Evolutionary conservation across 2,888 invertebrate species (phyloP), one percentile per base, ranked within the genome.

Genomic region (Meliscaeva auricollis): DNA sequence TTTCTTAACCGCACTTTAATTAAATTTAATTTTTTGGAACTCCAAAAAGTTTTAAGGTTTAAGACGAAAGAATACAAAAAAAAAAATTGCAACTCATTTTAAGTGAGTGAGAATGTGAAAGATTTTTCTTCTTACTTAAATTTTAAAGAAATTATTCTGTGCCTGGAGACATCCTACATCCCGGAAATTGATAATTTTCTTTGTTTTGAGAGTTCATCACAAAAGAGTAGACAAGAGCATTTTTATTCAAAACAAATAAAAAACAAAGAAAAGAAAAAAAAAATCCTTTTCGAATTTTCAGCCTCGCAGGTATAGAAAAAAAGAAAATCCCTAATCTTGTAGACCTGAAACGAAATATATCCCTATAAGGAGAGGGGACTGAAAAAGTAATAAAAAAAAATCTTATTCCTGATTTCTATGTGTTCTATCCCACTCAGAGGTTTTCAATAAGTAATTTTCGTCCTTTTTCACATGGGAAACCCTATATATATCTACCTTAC

Each of bases 181-280:
- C 81, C 70, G 81, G 81, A 81, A 81, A 72, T 81, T 70, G 76
- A 76, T 76, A 48, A 76, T 75, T 81, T 81, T 26, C 56, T 66
- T 70, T 75, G 70, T 64, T 13, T 41, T 64, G 5, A 22, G 32
- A 17, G 64, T 56, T 64, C 56, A 9, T 15, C 38, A 30, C 11
- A 52, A n/a, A 52, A 26, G 15, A 41, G 38, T 20, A 52, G 1
- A 22, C 8, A 50, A 48, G 17, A 50, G 26, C 26, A 26, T 13
- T 2, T 4, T 13, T 4, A 11, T 35, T 3, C 35, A 35, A 0
- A 60, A 41, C 4, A 22, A 46, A n/a, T n/a, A 46, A 11, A 44
- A 56, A 15, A 54, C 15, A 30, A 13, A 30, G 13, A 11, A 22
- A 46, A 30, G 44, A 62, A 46, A 22, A 50, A 30, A 32, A 64